Base-by-base conservation (phyloP, 2,797 vertebrate species). In the Coranthus polyacanthus region DNA sequence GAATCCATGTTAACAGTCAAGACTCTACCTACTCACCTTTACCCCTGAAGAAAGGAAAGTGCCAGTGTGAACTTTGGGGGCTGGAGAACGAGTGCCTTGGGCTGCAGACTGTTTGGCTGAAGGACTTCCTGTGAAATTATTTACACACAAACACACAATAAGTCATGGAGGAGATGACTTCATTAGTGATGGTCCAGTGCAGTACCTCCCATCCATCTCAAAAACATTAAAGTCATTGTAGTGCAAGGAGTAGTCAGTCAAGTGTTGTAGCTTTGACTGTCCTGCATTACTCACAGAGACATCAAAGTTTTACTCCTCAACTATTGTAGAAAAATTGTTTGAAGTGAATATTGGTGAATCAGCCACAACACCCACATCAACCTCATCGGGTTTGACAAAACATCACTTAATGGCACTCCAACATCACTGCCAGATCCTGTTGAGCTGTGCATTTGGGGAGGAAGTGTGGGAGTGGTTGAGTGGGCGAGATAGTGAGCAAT, bases 61-160 rank as follows among this genome's bases (percentile, higher is more conserved):
- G 84, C 95, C 95, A 13, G 95, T 94, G 49, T 98, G 97, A 82
- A 96, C 94, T 94, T 98, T 98, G 50, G 97, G 96, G 26, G 96
- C 91, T 11, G 97, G 97, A 60, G 97, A 98, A 44, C 88, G 94
- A 42, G 97, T 81, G 52, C 96, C 95, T 3, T 96, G 98, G 60
- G 92, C 91, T 45, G 88, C 79, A 49, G 93, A 90, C 74, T 94
- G 94, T 85, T 98, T 99, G 86, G 93, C 89, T 15, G 96, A 95
- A 3, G 96, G 95, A 87, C 96, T 97, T 86, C 96, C 98, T 98
- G 78, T 54, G 32, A 51, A 66, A 42, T 18, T 41, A 75, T 52
- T 29, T 15, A 73, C 37, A 83, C 10, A 79, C 12, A 72, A 45
- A 68, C 20, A 79, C 36, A 73, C n/a, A 53, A 3, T 45, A 46